Evolutionary conservation across 2,113 vertebrate genomes (phyloP).

Genomic region (Maccullochella peelii): DNA sequence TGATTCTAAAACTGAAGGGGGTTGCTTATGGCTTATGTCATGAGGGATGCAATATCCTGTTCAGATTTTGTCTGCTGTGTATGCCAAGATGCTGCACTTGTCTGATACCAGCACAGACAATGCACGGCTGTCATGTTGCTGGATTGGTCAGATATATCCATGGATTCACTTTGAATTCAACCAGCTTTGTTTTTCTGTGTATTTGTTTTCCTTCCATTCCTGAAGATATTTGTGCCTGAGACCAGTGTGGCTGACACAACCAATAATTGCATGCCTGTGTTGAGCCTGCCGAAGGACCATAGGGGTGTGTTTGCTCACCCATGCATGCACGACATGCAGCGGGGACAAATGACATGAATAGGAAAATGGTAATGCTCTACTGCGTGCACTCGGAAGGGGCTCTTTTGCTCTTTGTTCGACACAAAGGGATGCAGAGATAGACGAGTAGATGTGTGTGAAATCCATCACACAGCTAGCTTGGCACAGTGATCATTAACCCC

Average conservation of each 20-base stretch:
- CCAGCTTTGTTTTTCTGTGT: constrained; percentile 7
- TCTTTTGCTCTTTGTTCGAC: constrained; percentile 55
- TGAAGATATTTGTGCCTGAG: constrained; percentile 33
- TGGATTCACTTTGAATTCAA: constrained; percentile 30
- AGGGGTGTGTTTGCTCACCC: constrained; percentile 63
- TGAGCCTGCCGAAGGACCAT: constrained; percentile 31
- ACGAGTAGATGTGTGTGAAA: constrained; percentile 59
- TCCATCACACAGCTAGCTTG: constrained; percentile 70
- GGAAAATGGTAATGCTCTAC: constrained; percentile 33
- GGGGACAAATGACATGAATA: constrained; percentile 56
- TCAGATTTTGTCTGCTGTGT: constrained; percentile 41
- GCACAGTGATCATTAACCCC: constrained; percentile 50
- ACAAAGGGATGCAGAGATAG: constrained; percentile 58
- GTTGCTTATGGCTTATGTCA: constrained; percentile 54
- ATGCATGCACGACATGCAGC: constrained; percentile 34
- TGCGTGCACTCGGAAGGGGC: constrained; percentile 23
- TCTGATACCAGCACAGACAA: constrained; percentile 50
- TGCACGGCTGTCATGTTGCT: constrained; percentile 25
- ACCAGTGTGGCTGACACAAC: constrained; percentile 31
- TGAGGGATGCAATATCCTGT: constrained; percentile 54
- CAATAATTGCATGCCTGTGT: constrained; percentile 60
- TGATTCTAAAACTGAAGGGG: constrained; percentile 39
- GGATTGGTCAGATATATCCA: constrained; percentile 33
- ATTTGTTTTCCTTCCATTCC: constrained; percentile 27
- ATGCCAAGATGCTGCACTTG: constrained; percentile 47